phyloP scores from a whole-genome alignment of 2,888 invertebrate genomes.

The Torymus tubicola region DNA sequence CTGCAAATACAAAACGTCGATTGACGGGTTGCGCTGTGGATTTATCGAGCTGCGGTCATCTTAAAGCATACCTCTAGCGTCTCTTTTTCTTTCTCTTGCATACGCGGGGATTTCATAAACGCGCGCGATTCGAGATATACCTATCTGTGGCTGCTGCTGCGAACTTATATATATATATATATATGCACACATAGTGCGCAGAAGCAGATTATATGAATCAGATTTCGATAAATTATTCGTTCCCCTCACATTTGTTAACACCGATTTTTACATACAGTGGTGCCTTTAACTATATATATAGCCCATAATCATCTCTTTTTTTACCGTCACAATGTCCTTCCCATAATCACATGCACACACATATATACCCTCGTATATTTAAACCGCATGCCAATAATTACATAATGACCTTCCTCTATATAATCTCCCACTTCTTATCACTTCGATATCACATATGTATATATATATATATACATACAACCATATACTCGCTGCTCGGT shows the following conservation, averaged over 20 bases:
- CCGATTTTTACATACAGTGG: slow-evolving; percentile 20
- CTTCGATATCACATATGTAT: too few relatives aligned
- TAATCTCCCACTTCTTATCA: slow-evolving; percentile 5
- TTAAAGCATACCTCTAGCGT: background rate
- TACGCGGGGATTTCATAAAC: slow-evolving; percentile 6
- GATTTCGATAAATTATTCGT: slow-evolving; percentile 52
- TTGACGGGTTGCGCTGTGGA: background rate
- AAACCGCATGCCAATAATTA: slow-evolving; percentile 12
- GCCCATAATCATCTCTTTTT: too few relatives aligned
- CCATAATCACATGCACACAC: too few relatives aligned
- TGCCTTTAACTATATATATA: too few relatives aligned
- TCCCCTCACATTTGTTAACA: background rate
- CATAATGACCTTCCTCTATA: slow-evolving; percentile 14
- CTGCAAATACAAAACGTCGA: background rate
- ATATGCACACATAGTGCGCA: too few relatives aligned
- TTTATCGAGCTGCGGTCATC: slow-evolving; percentile 6
- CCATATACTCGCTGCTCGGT: slow-evolving; percentile 1
- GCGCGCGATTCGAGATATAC: too few relatives aligned
- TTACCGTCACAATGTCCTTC: too few relatives aligned
- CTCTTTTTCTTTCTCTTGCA: background rate
- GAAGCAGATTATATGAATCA: slow-evolving; percentile 12
- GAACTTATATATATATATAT: background rate
- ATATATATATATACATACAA: background rate
- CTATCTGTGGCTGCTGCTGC: background rate
- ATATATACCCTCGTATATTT: background rate